Percentiles rank a stretch among this genome's conserved stretches.
Evolutionary conservation across 2,888 invertebrate species (phyloP).

Genomic region (Oligia strigilis): DNA sequence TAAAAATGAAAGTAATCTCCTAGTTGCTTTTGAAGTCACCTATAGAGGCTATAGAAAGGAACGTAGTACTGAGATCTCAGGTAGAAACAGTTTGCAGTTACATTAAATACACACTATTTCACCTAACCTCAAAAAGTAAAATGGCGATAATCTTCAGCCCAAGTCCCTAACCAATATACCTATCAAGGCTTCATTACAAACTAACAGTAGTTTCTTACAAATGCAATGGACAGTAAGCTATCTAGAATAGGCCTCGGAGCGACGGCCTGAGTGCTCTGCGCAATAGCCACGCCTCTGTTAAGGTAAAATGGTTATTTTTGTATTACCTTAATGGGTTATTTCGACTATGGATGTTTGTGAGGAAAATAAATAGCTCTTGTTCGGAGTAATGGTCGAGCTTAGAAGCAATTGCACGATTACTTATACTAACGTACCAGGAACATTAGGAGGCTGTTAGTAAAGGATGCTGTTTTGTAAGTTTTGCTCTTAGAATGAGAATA

Average conservation of each 20-base stretch:
- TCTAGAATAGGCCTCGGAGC: slow-evolving; percentile 33
- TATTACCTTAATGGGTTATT: slow-evolving; percentile 51
- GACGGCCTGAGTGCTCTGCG: slow-evolving; percentile 58
- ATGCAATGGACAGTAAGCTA: slow-evolving; percentile 36
- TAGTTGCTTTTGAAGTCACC: not conserved
- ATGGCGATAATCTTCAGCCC: not conserved
- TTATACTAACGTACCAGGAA: slow-evolving; percentile 24
- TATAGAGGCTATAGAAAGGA: not conserved
- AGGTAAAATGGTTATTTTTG: slow-evolving; percentile 50
- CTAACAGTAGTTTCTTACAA: slow-evolving; percentile 35
- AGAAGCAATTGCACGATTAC: slow-evolving; percentile 23
- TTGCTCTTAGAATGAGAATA: not conserved
- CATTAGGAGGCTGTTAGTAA: slow-evolving; percentile 4
- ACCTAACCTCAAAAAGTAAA: slow-evolving; percentile 1
- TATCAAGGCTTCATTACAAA: slow-evolving; percentile 22
- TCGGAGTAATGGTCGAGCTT: slow-evolving; percentile 27
- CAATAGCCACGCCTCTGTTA: slow-evolving; percentile 55
- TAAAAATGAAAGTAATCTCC: not conserved
- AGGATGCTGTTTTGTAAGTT: not conserved
- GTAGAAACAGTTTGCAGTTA: not conserved
- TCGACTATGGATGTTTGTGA: slow-evolving; percentile 23
- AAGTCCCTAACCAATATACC: slow-evolving; percentile 20
- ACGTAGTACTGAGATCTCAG: too few species aligned
- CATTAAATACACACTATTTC: not conserved
- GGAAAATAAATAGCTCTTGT: slow-evolving; percentile 36